Conservation (phyloP, 2,113 vertebrate genomes). For the Vanacampus margaritifer region DNA sequence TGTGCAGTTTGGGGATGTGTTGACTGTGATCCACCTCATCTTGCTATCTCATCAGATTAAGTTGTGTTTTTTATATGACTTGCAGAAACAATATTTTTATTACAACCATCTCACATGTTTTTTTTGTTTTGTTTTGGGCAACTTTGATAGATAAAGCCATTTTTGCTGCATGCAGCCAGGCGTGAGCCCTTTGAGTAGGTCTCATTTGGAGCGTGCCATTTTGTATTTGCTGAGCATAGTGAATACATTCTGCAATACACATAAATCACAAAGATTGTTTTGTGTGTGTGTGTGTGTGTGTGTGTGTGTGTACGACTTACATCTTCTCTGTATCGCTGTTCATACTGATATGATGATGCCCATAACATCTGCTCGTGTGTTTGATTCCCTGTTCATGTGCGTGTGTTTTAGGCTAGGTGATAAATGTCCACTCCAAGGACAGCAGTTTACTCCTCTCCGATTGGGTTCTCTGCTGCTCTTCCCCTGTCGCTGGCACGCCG, state of each 20-base stretch:
- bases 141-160: constrained; percentile 28
- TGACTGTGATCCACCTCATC: neutral
- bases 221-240: constrained; percentile 14
- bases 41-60: constrained; percentile 28
- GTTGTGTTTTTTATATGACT: constrained; percentile 26
- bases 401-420: constrained; percentile 12
- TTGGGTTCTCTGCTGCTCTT: constrained; percentile 14
- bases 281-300: neutral
- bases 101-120: constrained; percentile 35
- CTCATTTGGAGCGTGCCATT: neutral
- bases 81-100: constrained; percentile 38
- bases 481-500: constrained; percentile 22
- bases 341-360: neutral
- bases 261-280: neutral
- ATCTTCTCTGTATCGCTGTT: neutral
- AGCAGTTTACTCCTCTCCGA: constrained; percentile 20
- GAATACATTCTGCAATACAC: neutral
- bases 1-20: no score
- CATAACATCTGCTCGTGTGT: neutral
- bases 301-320: neutral
- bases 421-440: constrained; percentile 30
- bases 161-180: constrained; percentile 21
- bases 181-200: neutral
- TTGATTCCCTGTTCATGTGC: constrained; percentile 5
- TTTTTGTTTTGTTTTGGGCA: constrained; percentile 12